Evolutionary conservation across 2,888 invertebrate genomes (phyloP).

Genomic region (Rhagium mordax): DNA sequence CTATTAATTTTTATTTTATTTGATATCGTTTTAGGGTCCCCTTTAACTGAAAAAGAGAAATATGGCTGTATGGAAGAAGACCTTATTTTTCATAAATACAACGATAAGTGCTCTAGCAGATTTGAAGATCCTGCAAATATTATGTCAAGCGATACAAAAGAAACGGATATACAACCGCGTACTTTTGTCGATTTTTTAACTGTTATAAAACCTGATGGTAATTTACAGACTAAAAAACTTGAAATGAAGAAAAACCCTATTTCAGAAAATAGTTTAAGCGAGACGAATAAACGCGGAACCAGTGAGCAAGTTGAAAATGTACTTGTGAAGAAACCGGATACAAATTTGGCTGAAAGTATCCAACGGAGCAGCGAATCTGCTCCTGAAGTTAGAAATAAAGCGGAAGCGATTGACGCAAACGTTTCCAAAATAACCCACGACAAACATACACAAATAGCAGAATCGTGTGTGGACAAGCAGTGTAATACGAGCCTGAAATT

Average conservation of each 20-base stretch:
- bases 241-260: neutral
- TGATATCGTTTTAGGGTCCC: conserved; percentile 10
- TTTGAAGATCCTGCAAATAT: neutral
- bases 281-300: neutral
- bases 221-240: neutral
- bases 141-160: no score
- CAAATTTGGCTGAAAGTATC: neutral
- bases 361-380: neutral
- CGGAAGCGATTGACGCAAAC: neutral
- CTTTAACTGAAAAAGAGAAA: conserved; percentile 31
- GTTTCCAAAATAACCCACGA: neutral
- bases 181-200: neutral
- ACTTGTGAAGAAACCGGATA: neutral
- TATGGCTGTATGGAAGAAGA: conserved; percentile 24
- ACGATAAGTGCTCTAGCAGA: neutral
- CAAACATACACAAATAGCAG: conserved; percentile 13
- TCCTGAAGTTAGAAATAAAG: neutral
- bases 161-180: no score
- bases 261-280: no score
- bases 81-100: conserved; percentile 24
- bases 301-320: neutral
- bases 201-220: neutral
- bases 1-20: no score
- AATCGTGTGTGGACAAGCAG: conserved; percentile 13
- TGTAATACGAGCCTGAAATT: conserved; percentile 19